These are phyloP conservation scores for Watsonalla cultraria DNA, from an alignment of 2,888 invertebrate species.

Conservation along the genomic window DNA sequence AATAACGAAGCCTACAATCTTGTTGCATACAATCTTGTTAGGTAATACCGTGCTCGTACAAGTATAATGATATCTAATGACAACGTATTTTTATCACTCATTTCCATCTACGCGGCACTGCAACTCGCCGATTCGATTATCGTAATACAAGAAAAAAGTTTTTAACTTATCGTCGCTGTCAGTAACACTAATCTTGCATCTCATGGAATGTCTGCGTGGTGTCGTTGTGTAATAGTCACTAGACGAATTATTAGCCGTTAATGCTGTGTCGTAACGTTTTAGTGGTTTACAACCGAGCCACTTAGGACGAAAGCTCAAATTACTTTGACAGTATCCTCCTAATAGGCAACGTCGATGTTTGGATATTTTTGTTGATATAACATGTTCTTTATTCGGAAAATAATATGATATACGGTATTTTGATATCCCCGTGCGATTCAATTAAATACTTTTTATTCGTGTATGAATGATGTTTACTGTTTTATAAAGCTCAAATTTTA, in stretches of 20 bases:
- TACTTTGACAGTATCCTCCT: constrained; percentile 37
- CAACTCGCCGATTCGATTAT: constrained; percentile 50
- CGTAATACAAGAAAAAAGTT: constrained; percentile 58
- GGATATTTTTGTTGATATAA: too few species aligned
- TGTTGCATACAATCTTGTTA: constrained; percentile 64
- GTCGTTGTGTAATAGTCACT: constrained; percentile 66
- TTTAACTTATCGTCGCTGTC: constrained; percentile 60
- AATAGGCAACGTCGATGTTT: constrained; percentile 12
- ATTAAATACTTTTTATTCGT: too few species aligned
- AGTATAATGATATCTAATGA: constrained; percentile 61
- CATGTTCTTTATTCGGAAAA: too few species aligned
- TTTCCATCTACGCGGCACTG: constrained; percentile 46
- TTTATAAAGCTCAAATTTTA: too few species aligned
- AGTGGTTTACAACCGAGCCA: constrained; percentile 52
- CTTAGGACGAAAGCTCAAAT: constrained; percentile 56
- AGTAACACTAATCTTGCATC: constrained; percentile 61
- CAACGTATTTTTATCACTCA: constrained; percentile 58
- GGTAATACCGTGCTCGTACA: constrained; percentile 52
- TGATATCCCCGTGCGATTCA: too few species aligned
- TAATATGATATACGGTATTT: too few species aligned
- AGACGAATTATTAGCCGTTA: constrained; percentile 65
- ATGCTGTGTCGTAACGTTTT: constrained; percentile 55
- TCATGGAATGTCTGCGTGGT: constrained; percentile 47
- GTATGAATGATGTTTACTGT: too few species aligned
- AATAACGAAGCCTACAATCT: constrained; percentile 24